Percentiles rank a stretch among this genome's conserved stretches.
phyloP scores from a whole-genome alignment of 2,113 vertebrate genomes.

The Ageneiosus marmoratus region DNA sequence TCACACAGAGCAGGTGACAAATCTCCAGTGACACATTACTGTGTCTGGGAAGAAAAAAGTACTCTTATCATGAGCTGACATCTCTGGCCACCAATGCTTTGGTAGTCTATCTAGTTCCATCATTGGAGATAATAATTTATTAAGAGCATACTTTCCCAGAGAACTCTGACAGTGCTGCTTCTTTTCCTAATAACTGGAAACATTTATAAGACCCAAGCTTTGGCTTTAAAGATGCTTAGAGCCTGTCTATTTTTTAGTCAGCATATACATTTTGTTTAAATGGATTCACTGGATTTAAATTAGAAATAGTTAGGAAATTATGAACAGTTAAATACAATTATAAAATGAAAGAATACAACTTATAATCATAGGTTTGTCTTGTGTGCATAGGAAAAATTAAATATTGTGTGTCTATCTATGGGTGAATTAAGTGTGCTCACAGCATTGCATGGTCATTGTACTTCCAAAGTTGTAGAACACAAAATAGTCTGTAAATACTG shows the following conservation, averaged over 20 bases:
- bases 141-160: constrained; percentile 40
- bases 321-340: neutral
- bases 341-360: neutral
- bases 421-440: constrained; percentile 4
- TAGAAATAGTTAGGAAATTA: constrained; percentile 22
- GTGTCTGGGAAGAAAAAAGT: constrained; percentile 40
- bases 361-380: neutral
- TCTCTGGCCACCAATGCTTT: constrained; percentile 38
- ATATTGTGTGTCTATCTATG: neutral
- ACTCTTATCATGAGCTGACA: constrained; percentile 48
- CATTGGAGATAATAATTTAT: constrained; percentile 56
- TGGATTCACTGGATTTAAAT: neutral
- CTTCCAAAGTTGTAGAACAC: constrained; percentile 17
- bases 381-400: neutral
- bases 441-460: constrained; percentile 25
- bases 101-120: constrained; percentile 47
- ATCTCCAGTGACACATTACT: constrained; percentile 49
- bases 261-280: neutral
- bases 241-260: neutral
- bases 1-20: constrained; percentile 44
- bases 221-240: neutral
- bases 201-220: neutral
- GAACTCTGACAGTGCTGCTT: constrained; percentile 26
- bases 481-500: constrained; percentile 42
- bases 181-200: constrained; percentile 14